phyloP scores from a whole-genome alignment of 2,797 vertebrate species.

The Toxotes lorentzi region DNA sequence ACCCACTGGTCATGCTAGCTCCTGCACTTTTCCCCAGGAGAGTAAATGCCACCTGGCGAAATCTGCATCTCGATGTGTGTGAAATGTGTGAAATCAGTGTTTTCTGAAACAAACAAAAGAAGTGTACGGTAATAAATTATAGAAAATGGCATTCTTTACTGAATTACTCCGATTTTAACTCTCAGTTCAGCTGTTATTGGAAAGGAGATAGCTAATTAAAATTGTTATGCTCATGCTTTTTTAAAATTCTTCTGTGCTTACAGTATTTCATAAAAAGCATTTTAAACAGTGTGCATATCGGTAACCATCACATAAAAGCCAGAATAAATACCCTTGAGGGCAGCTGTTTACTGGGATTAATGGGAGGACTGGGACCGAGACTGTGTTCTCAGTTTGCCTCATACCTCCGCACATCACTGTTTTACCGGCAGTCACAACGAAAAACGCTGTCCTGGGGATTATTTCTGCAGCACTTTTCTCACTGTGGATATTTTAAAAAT shows the following conservation, averaged over 20 bases:
- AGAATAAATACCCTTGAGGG: conserved; percentile 3
- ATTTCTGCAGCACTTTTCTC: conserved; percentile 34
- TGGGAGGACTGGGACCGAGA: conserved; percentile 16
- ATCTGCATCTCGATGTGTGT: background rate
- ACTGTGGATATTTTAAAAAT: conserved; percentile 42
- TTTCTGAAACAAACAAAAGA: too few relatives aligned
- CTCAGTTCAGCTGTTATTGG: background rate
- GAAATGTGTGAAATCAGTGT: background rate
- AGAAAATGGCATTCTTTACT: background rate
- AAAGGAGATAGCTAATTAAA: background rate
- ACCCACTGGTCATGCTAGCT: background rate
- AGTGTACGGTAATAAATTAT: background rate
- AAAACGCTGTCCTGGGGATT: conserved; percentile 12
- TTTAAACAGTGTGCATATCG: background rate
- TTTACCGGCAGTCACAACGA: conserved; percentile 17
- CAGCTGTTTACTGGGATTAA: conserved; percentile 27
- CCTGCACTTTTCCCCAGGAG: background rate
- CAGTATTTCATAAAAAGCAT: background rate
- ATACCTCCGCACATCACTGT: conserved; percentile 18
- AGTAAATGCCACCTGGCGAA: background rate
- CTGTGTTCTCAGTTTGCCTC: conserved; percentile 4
- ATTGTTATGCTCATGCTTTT: background rate
- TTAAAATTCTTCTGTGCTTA: background rate
- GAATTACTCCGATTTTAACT: background rate
- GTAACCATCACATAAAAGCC: background rate